A percentile compares a stretch with the other conserved stretches of the same genome.
Evolutionary conservation across 1,140 invertebrate genomes (phyloP).

Genomic region (Nomia melanderi): DNA sequence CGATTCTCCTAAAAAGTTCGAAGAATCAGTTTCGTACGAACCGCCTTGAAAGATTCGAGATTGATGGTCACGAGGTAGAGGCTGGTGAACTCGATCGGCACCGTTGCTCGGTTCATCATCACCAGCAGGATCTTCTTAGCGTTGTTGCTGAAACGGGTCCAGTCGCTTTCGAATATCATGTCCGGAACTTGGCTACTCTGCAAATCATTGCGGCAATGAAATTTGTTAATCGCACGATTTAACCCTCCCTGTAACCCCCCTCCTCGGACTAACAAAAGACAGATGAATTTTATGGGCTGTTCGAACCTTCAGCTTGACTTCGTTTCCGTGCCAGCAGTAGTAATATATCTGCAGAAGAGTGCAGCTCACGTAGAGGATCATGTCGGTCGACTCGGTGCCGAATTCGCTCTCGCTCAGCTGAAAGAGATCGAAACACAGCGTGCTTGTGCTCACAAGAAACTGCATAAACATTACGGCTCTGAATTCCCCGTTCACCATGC

Average conservation of each 20-base stretch:
- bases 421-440: conserved; percentile 53
- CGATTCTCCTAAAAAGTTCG: not conserved
- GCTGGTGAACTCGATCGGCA: conserved; percentile 50
- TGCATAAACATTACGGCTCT: conserved; percentile 47
- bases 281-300: not conserved
- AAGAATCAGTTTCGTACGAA: conserved; percentile 42
- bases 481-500: conserved; percentile 47
- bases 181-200: conserved; percentile 51
- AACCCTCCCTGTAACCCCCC: too few relatives aligned
- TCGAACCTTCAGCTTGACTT: conserved; percentile 73
- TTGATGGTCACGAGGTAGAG: conserved; percentile 49
- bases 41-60: conserved; percentile 59
- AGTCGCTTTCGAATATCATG: conserved; percentile 54
- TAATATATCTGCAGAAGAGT: conserved; percentile 75
- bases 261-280: too few relatives aligned
- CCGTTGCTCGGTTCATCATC: conserved; percentile 56
- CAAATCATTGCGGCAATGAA: too few relatives aligned
- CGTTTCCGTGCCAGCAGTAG: conserved; percentile 83
- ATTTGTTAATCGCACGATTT: too few relatives aligned
- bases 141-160: conserved; percentile 38
- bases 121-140: conserved; percentile 47
- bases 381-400: conserved; percentile 67
- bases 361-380: conserved; percentile 51
- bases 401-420: conserved; percentile 69
- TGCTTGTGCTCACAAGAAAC: conserved; percentile 44